Percentiles rank a stretch among this genome's conserved stretches.
Evolutionary conservation across 2,888 invertebrate genomes (phyloP).

Genomic region (Patella ulyssiponensis): DNA sequence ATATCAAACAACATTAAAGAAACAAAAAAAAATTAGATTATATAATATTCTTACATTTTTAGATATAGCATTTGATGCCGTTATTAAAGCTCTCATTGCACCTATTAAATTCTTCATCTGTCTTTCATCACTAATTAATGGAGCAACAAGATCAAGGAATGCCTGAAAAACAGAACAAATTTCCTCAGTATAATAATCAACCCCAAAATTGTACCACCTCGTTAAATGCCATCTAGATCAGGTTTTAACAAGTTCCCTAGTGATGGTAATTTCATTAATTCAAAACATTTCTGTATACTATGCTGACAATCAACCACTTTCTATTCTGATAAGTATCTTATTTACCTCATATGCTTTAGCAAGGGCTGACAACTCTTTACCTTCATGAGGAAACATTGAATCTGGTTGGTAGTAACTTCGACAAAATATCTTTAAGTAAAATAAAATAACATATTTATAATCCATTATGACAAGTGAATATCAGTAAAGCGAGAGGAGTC

Average conservation of each 20-base stretch:
- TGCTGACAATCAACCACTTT: not conserved
- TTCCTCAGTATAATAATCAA: too few relatives aligned
- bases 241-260: too few relatives aligned
- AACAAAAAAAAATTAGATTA: not conserved
- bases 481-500: too few relatives aligned
- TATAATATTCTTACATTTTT: conserved; percentile 20
- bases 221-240: too few relatives aligned
- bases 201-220: too few relatives aligned
- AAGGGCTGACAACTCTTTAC: conserved; percentile 57
- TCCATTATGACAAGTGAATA: too few relatives aligned
- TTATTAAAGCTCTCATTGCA: conserved; percentile 63
- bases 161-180: conserved; percentile 43
- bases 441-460: not conserved
- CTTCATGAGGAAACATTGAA: conserved; percentile 56
- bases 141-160: conserved; percentile 59
- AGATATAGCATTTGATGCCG: conserved; percentile 48
- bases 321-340: not conserved
- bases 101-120: conserved; percentile 65
- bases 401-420: conserved; percentile 64
- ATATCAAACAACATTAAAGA: not conserved
- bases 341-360: conserved; percentile 59
- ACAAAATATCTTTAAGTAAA: conserved; percentile 63
- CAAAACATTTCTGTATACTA: too few relatives aligned
- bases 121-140: conserved; percentile 59
- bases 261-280: too few relatives aligned